Percentiles rank a stretch among this genome's conserved stretches.
These are phyloP conservation scores for Yponomeuta plumbellus DNA, from an alignment of 2,888 invertebrate genomes.

Conservation along the genomic window DNA sequence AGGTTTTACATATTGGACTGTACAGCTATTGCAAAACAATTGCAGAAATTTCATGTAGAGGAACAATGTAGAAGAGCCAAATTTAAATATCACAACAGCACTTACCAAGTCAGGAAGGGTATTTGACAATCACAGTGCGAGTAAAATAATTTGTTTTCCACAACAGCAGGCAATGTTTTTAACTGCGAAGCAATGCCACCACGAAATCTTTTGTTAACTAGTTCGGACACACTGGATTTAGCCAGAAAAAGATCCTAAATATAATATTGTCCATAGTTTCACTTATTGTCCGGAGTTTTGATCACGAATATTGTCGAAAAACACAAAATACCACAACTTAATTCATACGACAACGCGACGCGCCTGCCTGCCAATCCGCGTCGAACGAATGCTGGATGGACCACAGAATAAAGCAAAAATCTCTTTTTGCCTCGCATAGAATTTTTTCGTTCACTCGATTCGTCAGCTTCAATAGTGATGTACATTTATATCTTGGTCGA, in stretches of 20 bases:
- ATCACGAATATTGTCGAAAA: slow-evolving; percentile 14
- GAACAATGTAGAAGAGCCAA: background rate
- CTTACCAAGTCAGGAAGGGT: background rate
- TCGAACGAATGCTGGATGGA: background rate
- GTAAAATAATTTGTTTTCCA: slow-evolving; percentile 1
- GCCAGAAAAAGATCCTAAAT: background rate
- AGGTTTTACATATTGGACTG: background rate
- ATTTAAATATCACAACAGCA: background rate
- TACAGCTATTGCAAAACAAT: background rate
- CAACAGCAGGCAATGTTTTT: slow-evolving; percentile 19
- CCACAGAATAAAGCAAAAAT: background rate
- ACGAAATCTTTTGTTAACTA: background rate
- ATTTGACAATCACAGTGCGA: slow-evolving; percentile 1
- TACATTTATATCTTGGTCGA: too few relatives aligned
- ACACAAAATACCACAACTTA: slow-evolving; percentile 14
- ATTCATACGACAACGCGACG: background rate
- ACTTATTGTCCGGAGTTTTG: background rate
- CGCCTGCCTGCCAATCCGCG: background rate
- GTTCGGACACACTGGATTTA: background rate
- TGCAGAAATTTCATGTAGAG: background rate
- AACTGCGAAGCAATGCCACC: slow-evolving; percentile 3
- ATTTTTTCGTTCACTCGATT: too few relatives aligned
- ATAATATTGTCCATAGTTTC: background rate
- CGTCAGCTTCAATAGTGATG: too few relatives aligned
- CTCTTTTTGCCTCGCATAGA: background rate